These are phyloP conservation scores for Atta cephalotes DNA, from an alignment of 1,140 invertebrate genomes.

Conservation along the genomic window DNA sequence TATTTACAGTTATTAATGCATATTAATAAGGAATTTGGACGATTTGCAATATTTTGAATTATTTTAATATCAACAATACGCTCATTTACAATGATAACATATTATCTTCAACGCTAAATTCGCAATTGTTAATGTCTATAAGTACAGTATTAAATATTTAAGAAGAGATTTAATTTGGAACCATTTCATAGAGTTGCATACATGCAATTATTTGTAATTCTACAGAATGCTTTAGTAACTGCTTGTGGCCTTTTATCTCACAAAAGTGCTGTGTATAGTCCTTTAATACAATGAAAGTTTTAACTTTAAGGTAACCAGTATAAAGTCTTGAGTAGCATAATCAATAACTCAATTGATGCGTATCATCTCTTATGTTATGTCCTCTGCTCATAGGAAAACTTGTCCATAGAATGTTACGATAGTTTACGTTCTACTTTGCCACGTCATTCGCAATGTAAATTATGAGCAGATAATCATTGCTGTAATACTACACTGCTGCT, in stretches of 20 bases:
- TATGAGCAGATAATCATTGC: constrained; percentile 7
- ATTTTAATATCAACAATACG: not conserved
- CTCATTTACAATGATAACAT: not conserved
- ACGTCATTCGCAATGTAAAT: constrained; percentile 43
- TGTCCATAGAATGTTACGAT: constrained; percentile 22
- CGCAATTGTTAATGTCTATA: not conserved
- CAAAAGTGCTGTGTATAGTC: constrained; percentile 17
- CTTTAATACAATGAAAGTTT: constrained; percentile 48
- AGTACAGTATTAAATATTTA: not conserved
- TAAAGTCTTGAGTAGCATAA: constrained; percentile 42
- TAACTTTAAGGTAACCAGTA: constrained; percentile 2
- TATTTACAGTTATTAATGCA: not conserved
- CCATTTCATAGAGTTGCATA: constrained; percentile 8
- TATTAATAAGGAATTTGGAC: not conserved
- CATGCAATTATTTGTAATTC: constrained; percentile 38
- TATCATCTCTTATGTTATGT: constrained; percentile 33
- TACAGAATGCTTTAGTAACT: constrained; percentile 17
- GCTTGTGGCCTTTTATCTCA: not conserved
- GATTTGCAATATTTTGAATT: not conserved
- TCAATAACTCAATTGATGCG: constrained; percentile 6
- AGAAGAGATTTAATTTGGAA: not conserved
- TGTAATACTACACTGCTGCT: not conserved
- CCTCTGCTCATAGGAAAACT: constrained; percentile 13
- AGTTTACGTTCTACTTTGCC: constrained; percentile 49
- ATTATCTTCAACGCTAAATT: not conserved